Conservation (phyloP, 1,140 invertebrate genomes). For the Calephelis virginiensis region DNA sequence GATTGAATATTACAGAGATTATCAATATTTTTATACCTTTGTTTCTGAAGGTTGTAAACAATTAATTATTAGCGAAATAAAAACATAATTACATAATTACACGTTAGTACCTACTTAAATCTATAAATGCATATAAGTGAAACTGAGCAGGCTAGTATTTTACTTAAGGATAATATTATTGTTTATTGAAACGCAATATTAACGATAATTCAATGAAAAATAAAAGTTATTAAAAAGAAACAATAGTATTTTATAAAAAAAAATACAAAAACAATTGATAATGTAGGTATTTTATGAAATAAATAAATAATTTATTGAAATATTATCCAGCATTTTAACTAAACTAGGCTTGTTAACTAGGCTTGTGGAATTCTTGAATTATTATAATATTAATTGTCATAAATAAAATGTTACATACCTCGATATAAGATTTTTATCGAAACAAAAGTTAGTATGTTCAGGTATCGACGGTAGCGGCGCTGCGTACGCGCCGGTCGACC, state of each 20-base stretch:
- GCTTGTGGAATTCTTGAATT: not conserved
- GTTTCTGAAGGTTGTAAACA: too few species aligned
- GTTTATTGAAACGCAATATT: not conserved
- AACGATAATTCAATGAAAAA: not conserved
- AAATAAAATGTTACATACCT: not conserved
- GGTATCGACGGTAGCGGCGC: conserved; percentile 6
- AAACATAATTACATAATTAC: too few species aligned
- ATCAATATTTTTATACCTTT: too few species aligned
- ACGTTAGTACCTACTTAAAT: not conserved
- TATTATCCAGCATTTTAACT: too few species aligned
- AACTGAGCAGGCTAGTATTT: not conserved
- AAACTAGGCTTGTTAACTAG: too few species aligned
- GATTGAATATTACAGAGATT: too few species aligned
- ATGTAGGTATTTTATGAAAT: too few species aligned
- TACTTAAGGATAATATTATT: not conserved
- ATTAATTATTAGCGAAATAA: too few species aligned
- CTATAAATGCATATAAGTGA: not conserved
- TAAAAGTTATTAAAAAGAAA: not conserved
- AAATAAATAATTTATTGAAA: too few species aligned
- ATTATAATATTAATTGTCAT: not conserved
- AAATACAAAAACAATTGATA: too few species aligned
- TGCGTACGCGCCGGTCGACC: conserved; percentile 32
- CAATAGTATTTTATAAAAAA: too few species aligned
- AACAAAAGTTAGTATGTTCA: not conserved
- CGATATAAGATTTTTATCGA: not conserved